Evolutionary conservation across 2,888 invertebrate genomes (phyloP), one percentile per base, ranked within the genome.

Genomic region (Zeuzera pyrina): DNA sequence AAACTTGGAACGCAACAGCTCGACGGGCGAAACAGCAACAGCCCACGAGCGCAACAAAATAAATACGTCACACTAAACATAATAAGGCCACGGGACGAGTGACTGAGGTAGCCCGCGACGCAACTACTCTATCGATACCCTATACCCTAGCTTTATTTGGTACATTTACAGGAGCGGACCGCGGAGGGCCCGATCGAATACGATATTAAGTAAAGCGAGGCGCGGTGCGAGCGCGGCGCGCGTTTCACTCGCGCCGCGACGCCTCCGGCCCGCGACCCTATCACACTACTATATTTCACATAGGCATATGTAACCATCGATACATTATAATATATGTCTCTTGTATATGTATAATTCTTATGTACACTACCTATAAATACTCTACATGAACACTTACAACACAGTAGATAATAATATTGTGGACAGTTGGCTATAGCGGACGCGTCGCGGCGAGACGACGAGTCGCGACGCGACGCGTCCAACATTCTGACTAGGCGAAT

Each of bases 311-410:
- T 55, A 55, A 56, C 57, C 56, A 42, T 50, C 57, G 55, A 53
- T 55, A 61, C 59, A 56, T 56, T 59, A 56, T 52, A 59, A n/a
- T 57, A 57, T 68, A 62, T 65, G 67, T 67, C 64, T n/a, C 55
- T 57, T 57, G 62, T 63, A 63, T 70, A 70, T 69, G 68, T 67
- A 70, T 69, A 64, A 68, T 70, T 71, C 69, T 73, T 73, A 73
- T 71, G 59, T 72, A 73, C 72, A 71, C 71, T 74, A 74, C 70
- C 55, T 65, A 74, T 74, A 74, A 69, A 67, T 76, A 70, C 55
- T 65, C 74, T 74, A 74, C 69, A 67, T 76, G 76, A 76, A 76
- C 74, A 76, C 74, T 74, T 76, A 74, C 70, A 71, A 74, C 68
- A 73, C 76, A 71, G 72, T 72, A 71, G 68, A 74, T 64, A 62